These are phyloP conservation scores for Monodelphis domestica DNA, from an alignment of 2,797 vertebrate genomes.

Conservation along the genomic window DNA sequence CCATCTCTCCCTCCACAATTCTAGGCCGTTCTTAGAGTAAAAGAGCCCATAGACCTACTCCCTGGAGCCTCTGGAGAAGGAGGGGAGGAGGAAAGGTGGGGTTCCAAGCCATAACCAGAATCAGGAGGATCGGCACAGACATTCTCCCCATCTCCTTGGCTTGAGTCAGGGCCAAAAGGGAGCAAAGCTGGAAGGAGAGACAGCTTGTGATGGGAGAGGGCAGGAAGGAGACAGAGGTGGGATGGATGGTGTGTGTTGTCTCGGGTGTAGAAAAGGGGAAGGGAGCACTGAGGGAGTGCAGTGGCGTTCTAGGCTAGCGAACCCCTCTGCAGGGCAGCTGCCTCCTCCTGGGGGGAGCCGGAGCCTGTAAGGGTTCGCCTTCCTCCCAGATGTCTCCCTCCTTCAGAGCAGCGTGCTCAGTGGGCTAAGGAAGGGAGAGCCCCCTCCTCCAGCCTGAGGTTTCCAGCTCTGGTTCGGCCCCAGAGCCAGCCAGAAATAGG, in stretches of 20 bases:
- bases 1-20: background rate
- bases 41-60: background rate
- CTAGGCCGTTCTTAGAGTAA: background rate
- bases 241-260: background rate
- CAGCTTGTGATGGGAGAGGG: background rate
- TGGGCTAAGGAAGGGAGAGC: background rate
- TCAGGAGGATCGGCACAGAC: background rate
- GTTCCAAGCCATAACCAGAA: background rate
- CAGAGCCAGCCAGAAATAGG: background rate
- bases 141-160: background rate
- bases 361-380: background rate
- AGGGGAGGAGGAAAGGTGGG: background rate
- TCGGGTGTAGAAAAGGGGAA: background rate
- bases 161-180: background rate
- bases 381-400: background rate
- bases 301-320: background rate
- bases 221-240: background rate
- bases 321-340: background rate
- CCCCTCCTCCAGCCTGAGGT: conserved; percentile 3
- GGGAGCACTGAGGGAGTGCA: background rate
- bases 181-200: background rate
- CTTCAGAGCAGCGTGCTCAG: background rate
- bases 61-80: background rate
- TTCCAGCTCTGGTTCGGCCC: conserved; percentile 20
- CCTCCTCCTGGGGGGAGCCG: background rate